Base-by-base conservation (phyloP, 2,888 invertebrate species). In the Pollenia angustigena region DNA sequence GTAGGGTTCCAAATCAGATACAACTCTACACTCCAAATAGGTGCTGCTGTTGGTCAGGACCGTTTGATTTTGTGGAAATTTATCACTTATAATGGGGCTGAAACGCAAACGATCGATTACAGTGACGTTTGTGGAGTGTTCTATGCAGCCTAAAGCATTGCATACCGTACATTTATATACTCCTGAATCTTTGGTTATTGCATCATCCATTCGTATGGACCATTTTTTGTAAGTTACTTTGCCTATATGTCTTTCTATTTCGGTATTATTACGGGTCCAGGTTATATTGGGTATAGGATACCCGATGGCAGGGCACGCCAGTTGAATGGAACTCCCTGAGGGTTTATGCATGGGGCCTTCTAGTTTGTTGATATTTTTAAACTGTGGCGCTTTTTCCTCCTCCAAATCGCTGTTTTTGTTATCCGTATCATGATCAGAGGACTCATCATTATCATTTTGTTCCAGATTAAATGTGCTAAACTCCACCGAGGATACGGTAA, bases 131-230 rank as follows among this genome's bases (percentile, higher is more conserved):
- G 95, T 96, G 0, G 96, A 96, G 90, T 95, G 96, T 66, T 96
- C 94, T 82, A 97, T 96, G 91, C 97, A 97, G 0, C 97, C 98
- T 64, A 96, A 93, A 23, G 94, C 93, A 92, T 99, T 99, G 93
- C 97, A 97, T 3, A 98, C 96, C 48, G 95, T 94, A 92, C 99
- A 99, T 0, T 96, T 97, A 92, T 99, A 99, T 89, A 96, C 95
- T 0, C 98, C 99, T 78, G 95, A 95, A 91, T 99, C 99, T 44
- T 95, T 95, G 11, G 96, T 95, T 0, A 97, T 96, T 56, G 97
- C 94, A 91, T 98, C 97, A 86, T 97, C 97, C 88, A 99, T 93
- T 9, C 95, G 94, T 83, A 98, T 94, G 0, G 95, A 95, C 96
- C 96, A 97, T 90, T 95, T 96, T 40, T 95, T 95, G 88, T 94